Evolutionary conservation across 2,113 vertebrate genomes (phyloP).

Genomic region (Brachypteracias leptosomus): DNA sequence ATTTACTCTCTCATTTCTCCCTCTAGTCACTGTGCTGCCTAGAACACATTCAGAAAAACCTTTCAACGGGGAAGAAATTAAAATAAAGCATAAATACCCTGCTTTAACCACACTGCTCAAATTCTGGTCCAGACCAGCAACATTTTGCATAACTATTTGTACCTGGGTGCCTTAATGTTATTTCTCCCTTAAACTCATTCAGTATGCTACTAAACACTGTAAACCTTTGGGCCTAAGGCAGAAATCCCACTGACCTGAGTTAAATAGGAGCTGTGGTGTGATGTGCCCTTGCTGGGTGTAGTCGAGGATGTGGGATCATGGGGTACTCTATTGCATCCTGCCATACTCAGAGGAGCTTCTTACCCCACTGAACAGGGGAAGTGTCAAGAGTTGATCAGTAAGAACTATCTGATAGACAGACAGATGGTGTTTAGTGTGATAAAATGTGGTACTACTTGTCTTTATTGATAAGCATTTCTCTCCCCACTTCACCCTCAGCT

Average conservation of each 20-base stretch:
- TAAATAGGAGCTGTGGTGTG: not conserved
- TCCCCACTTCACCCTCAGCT: not conserved
- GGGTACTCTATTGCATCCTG: not conserved
- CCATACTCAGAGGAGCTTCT: not conserved
- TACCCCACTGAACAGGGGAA: not conserved
- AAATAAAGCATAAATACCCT: not conserved
- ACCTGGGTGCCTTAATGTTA: not conserved
- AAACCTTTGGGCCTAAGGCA: not conserved
- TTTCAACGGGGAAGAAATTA: not conserved
- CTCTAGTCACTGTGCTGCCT: not conserved
- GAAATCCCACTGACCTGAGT: not conserved
- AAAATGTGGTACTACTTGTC: not conserved
- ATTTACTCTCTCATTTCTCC: not conserved
- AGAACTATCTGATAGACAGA: not conserved
- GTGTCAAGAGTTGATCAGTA: not conserved
- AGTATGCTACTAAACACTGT: not conserved
- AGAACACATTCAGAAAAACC: not conserved
- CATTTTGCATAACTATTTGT: not conserved
- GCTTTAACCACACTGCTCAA: not conserved
- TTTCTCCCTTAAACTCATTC: not conserved
- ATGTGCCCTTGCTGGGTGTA: accelerated
- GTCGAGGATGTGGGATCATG: not conserved
- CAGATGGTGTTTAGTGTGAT: not conserved
- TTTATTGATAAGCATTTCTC: not conserved
- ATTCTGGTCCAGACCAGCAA: not conserved